These are phyloP conservation scores for Oryzias woworae DNA, from an alignment of 2,113 vertebrate species.

Conservation along the genomic window DNA sequence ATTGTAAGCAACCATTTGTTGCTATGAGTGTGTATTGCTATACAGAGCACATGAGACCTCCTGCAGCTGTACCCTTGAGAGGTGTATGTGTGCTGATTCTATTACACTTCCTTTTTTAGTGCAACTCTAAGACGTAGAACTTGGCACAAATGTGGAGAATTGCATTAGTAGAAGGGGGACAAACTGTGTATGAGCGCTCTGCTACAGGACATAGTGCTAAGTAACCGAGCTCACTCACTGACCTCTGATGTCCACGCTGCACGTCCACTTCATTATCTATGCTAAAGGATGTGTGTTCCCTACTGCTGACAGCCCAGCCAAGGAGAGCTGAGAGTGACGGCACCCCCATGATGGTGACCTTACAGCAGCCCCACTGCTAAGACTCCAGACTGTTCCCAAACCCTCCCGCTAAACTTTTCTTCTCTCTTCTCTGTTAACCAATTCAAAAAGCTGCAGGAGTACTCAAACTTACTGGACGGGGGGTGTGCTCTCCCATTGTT, in stretches of 20 bases:
- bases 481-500: conserved; percentile 7
- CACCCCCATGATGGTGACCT: conserved; percentile 58
- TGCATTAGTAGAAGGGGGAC: conserved; percentile 46
- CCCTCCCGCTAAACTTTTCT: conserved; percentile 43
- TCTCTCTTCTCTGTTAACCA: conserved; percentile 28
- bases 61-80: conserved; percentile 69
- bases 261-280: conserved; percentile 70
- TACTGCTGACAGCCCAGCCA: conserved; percentile 62
- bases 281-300: conserved; percentile 54
- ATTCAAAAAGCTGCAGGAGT: conserved; percentile 16
- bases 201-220: conserved; percentile 51
- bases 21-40: conserved; percentile 49
- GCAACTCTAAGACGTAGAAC: conserved; percentile 43
- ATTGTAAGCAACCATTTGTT: conserved; percentile 52
- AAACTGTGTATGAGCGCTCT: conserved; percentile 7
- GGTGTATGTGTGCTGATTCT: conserved; percentile 64
- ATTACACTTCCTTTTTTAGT: conserved; percentile 57
- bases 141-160: conserved; percentile 27
- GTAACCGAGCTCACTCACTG: conserved; percentile 68
- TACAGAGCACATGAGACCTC: conserved; percentile 67
- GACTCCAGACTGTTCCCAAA: conserved; percentile 52
- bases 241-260: conserved; percentile 62
- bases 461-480: conserved; percentile 19
- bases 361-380: conserved; percentile 47
- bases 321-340: conserved; percentile 58